Evolutionary conservation across 2,113 vertebrate species (phyloP), one percentile per base, ranked within the genome.

Genomic region (Cynopterus brachyotis): DNA sequence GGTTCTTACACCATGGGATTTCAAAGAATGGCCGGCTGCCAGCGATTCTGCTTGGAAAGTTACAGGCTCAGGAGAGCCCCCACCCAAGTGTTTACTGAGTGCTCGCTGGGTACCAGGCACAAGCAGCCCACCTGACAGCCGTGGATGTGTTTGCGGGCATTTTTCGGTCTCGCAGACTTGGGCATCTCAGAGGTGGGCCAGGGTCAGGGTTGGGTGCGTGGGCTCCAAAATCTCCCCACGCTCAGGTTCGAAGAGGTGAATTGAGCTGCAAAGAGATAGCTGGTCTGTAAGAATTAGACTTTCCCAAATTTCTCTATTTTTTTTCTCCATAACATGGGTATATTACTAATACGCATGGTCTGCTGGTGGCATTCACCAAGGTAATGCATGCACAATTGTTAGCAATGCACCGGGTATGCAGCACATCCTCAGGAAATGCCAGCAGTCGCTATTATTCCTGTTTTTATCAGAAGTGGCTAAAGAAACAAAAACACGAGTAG

Each of bases 131-230:
- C 26, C 42, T 50, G 60, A 28, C 35, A n/a, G 57, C 83, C 40
- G 0, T 0, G 30, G 19, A 42, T 35, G 10, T 45, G 20, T 10
- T 10, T 6, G 55, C 13, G 15, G 67, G 42, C 37, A 8, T 50
- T 8, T 1, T 62, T 32, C 40, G 37, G 3, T 40, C 24, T 42
- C 32, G 3, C 26, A 47, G 11, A 26, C n/a, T 15, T 0, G 9
- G 45, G 64, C 0, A 28, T 32, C 45, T 47, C 5, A 32, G 59
- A 64, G 37, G 11, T 2, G 45, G 50, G 10, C 53, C 53, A 28
- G 37, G 9, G 15, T 55, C 10, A 0, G 3, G 13, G 70, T n/a
- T 16, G 6, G 17, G 5, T 0, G 20, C 15, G 0, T 0, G 5
- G 13, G 30, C 57, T 9, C 2, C 19, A 24, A 81, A 32, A 9